A percentile compares a stretch with the other conserved stretches of the same genome.
Conservation (phyloP, 2,888 invertebrate genomes). For the Abrostola triplasia region DNA sequence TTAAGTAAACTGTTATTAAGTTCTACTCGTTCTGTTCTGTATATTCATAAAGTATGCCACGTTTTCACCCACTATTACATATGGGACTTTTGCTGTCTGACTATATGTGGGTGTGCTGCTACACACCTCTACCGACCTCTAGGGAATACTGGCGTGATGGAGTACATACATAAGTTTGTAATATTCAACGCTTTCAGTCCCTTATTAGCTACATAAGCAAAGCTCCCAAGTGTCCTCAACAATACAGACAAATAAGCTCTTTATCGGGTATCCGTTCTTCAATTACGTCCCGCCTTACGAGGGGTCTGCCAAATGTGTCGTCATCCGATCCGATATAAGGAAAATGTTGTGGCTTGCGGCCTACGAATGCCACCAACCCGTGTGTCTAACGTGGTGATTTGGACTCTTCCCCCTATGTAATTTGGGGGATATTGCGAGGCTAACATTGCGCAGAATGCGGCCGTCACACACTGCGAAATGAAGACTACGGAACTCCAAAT, state of each 20-base stretch:
- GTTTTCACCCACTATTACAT: too few species aligned
- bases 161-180: background rate
- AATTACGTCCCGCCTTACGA: constrained; percentile 19
- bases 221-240: constrained; percentile 8
- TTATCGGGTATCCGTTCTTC: constrained; percentile 21
- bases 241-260: constrained; percentile 18
- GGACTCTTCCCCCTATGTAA: constrained; percentile 3
- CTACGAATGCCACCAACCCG: constrained; percentile 14
- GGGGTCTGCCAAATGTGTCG: background rate
- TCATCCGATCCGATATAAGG: constrained; percentile 12
- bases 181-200: background rate
- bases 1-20: too few species aligned
- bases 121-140: too few species aligned
- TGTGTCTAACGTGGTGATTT: constrained; percentile 20
- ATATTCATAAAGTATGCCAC: too few species aligned
- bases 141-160: too few species aligned
- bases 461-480: background rate
- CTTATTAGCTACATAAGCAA: background rate
- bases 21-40: too few species aligned
- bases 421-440: constrained; percentile 7
- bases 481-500: background rate
- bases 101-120: too few species aligned
- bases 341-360: constrained; percentile 9
- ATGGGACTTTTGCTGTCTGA: too few species aligned
- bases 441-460: background rate